Evolutionary conservation across 2,797 vertebrate genomes (phyloP), one percentile per base, ranked within the genome.

Genomic region (Halcyon chelicuti): DNA sequence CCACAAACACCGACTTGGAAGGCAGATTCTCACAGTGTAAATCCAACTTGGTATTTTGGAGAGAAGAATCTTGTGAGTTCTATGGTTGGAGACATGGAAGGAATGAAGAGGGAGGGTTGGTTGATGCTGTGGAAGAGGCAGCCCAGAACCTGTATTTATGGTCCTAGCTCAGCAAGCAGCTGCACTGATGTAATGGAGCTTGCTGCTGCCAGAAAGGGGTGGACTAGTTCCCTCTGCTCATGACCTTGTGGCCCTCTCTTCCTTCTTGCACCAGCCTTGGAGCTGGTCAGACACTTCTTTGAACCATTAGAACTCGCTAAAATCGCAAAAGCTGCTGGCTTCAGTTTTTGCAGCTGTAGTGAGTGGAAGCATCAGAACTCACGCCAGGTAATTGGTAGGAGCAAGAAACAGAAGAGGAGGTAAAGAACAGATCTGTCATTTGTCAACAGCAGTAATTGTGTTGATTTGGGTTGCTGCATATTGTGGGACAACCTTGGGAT

Each of bases 161-260:
- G 21, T 33, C 88, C 20, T 75, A 44, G 52, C 31, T 93, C 61
- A 71, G 79, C 35, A 71, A 23, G 26, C 68, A 90, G 33, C 70
- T 83, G 65, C 70, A 52, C 47, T 94, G 89, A 74, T 90, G 68
- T 77, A 80, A 74, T 71, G 54, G 40, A 49, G 46, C 40, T 90
- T 86, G 68, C 28, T 86, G 44, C 68, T 90, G 47, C 72, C 52
- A 74, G 33, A 83, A 88, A 46, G 42, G 42, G 26, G 26, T 93
- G 85, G 73, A 51, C 61, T 87, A 33, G n/a, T 73, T 94, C 65
- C 52, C 29, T 90, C 57, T 77, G 40, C 37, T 83, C 0, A 0
- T 61, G 94, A 71, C 44, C 31, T 44, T 29, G 39, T 85, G 60
- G 25, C 72, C 12, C 12, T 74, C 9, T 42, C 58, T 61, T 86